Conservation (phyloP, 2,113 vertebrate genomes). For the Amazona guildingii region DNA sequence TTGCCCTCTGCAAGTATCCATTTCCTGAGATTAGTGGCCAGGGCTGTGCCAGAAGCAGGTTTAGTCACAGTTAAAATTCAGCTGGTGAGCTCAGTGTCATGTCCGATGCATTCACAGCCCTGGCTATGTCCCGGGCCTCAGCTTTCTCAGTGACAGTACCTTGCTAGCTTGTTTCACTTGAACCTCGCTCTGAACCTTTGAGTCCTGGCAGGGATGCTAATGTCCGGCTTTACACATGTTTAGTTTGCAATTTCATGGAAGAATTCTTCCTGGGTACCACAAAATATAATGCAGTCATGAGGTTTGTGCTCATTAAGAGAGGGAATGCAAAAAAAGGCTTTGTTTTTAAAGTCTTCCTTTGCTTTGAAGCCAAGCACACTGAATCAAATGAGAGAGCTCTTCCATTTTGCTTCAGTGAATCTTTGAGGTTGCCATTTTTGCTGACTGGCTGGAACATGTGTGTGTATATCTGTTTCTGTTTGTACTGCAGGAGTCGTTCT, state of each 20-base stretch:
- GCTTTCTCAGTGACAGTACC: not conserved
- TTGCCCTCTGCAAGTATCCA: not conserved
- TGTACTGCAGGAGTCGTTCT: not conserved
- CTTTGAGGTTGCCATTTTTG: not conserved
- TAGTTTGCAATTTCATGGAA: not conserved
- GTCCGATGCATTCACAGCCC: rapidly evolving
- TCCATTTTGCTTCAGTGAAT: not conserved
- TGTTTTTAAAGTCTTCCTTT: not conserved
- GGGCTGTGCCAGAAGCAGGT: not conserved
- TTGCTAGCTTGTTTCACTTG: not conserved
- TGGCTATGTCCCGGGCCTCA: not conserved
- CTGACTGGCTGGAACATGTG: not conserved
- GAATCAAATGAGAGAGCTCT: not conserved
- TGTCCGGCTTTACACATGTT: not conserved
- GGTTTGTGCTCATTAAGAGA: not conserved
- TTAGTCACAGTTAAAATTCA: not conserved
- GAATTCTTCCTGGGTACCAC: not conserved
- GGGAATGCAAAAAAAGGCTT: not conserved
- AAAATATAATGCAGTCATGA: not conserved
- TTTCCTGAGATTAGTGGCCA: not conserved
- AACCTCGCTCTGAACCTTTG: not conserved
- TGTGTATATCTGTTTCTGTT: not conserved
- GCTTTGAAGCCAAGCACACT: not conserved
- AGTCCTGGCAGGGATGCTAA: not conserved
- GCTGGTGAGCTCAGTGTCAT: not conserved